These are phyloP conservation scores for Paedocypris sp. DNA, from an alignment of 2,113 vertebrate species.

Conservation along the genomic window DNA sequence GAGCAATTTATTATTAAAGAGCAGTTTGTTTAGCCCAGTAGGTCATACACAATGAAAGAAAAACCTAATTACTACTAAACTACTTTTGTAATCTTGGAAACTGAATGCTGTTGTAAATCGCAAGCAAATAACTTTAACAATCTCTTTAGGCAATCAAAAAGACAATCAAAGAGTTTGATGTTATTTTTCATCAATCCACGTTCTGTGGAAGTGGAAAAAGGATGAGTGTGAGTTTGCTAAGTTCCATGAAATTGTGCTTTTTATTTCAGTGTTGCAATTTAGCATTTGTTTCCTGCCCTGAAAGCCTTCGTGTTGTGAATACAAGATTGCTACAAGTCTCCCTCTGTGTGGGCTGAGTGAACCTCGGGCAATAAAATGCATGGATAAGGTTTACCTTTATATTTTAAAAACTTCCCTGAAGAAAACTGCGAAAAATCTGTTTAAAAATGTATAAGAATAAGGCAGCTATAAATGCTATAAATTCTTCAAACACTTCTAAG, in stretches of 20 bases:
- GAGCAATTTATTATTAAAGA: constrained; percentile 1
- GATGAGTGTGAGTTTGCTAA: constrained; percentile 32
- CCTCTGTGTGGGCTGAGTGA: neutral
- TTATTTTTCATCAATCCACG: constrained; percentile 39
- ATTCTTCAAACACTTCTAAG: neutral
- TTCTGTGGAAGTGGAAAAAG: constrained; percentile 43
- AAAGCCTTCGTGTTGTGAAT: constrained; percentile 23
- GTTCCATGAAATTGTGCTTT: constrained; percentile 44
- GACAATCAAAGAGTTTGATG: constrained; percentile 41
- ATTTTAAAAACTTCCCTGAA: too few species aligned
- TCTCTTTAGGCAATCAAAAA: constrained; percentile 22
- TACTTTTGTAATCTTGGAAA: constrained; percentile 13
- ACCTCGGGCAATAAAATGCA: neutral
- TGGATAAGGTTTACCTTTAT: neutral
- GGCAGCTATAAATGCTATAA: neutral
- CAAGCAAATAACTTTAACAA: constrained; percentile 25
- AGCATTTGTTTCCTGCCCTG: constrained; percentile 33
- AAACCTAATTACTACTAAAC: constrained; percentile 10
- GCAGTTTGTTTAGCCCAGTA: constrained; percentile 15
- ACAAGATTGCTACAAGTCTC: neutral
- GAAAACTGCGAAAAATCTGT: too few species aligned
- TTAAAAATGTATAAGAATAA: constrained; percentile 10
- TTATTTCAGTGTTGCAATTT: constrained; percentile 35
- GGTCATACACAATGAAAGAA: neutral
- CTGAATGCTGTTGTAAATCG: constrained; percentile 22